Base-by-base conservation (phyloP, 2,888 invertebrate species). In the Exephanes ischioxanthus region DNA sequence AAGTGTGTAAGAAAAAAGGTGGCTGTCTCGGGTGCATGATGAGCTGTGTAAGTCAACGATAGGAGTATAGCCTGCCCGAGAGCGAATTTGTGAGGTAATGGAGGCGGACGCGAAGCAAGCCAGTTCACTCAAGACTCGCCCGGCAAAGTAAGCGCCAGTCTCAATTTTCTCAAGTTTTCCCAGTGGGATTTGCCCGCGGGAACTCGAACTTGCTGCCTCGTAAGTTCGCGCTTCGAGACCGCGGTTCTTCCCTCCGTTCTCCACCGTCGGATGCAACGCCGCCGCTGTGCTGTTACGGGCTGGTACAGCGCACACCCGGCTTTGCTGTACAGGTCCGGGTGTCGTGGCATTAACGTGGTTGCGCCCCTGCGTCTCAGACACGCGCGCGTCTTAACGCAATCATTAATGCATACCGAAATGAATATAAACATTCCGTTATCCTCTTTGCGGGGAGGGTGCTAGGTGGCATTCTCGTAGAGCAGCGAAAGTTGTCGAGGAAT, bases 381-480 rank as follows among this genome's bases (percentile, higher is more conserved):
- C 45, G 14, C 19, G 63, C 63, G n/a, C 41, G 87, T 91, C 90
- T 90, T 89, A 91, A 91, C 87, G 88, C 89, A 88, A 90, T 91
- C 89, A 89, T 89, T 91, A 92, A 92, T 92, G 89, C 90, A 92
- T 86, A 85, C 85, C 83, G 86, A 90, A 91, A 90, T 92, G 90
- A 91, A 92, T 92, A 91, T 91, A 92, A 92, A 91, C 90, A 91
- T 91, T 91, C 84, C 87, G 88, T 89, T 87, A 91, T 91, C 89
- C 89, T 90, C 90, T 90, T 91, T 90, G 82, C 16, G 30, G 16
- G 6, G 87, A 88, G 37, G 41, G 30, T 0, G 7, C 22, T 58
- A 87, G 19, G 19, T 22, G 51, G 55, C 45, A 67, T 48, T 26
- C 63, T 0, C 58, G 9, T n/a, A 41, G 9, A 41, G 9, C 37